Evolutionary conservation across 2,888 invertebrate genomes (phyloP).

Genomic region (Corythucha ciliata): DNA sequence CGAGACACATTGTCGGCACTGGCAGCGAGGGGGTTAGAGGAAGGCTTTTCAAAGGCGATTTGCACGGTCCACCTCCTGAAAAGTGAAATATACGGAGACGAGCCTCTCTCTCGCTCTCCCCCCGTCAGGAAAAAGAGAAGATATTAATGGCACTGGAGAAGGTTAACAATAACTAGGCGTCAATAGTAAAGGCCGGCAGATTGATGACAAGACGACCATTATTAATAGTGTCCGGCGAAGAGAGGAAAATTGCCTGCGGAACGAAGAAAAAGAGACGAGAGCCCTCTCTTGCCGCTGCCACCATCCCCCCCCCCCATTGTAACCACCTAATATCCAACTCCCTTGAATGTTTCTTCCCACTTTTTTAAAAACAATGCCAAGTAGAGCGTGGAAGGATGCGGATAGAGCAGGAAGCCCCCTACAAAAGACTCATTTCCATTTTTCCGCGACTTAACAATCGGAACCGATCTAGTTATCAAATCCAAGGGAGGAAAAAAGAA

Average conservation of each 20-base stretch:
- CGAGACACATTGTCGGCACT: slow-evolving; percentile 21
- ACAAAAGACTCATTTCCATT: slow-evolving; percentile 23
- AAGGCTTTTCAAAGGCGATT: slow-evolving; percentile 24
- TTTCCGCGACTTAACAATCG: slow-evolving; percentile 21
- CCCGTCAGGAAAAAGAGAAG: no score
- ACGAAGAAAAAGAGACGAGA: slow-evolving; percentile 4
- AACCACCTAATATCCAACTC: neutral
- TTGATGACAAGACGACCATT: slow-evolving; percentile 23
- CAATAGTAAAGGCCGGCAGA: slow-evolving; percentile 23
- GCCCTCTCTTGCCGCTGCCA: neutral
- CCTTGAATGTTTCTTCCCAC: neutral
- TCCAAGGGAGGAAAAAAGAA: slow-evolving; percentile 9
- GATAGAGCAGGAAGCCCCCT: slow-evolving; percentile 21
- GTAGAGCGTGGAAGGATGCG: slow-evolving; percentile 20
- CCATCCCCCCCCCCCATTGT: neutral
- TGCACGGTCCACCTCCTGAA: slow-evolving; percentile 26
- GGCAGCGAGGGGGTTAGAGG: no score
- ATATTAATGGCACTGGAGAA: slow-evolving; percentile 21
- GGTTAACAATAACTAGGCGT: slow-evolving; percentile 26
- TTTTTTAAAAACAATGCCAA: slow-evolving; percentile 1
- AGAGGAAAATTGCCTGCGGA: slow-evolving; percentile 23
- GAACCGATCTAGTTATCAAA: slow-evolving; percentile 21
- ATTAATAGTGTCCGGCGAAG: slow-evolving; percentile 24
- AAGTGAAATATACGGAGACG: slow-evolving; percentile 27
- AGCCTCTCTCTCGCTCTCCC: slow-evolving; percentile 22